phyloP scores from a whole-genome alignment of 2,113 vertebrate species.

The Megaceryle torquata region DNA sequence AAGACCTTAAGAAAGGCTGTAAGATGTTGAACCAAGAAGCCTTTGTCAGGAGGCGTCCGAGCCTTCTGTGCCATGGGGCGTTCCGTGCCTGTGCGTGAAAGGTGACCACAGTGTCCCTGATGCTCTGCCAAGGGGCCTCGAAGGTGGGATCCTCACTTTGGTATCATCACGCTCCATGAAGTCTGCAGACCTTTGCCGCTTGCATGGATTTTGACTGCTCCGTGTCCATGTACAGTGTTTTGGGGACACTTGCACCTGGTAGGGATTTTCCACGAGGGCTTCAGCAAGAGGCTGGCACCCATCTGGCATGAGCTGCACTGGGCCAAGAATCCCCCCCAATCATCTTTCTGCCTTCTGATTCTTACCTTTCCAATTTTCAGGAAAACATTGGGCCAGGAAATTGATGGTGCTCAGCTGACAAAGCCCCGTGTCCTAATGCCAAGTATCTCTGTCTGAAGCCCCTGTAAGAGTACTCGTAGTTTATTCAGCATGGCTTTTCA shows the following conservation, averaged over 20 bases:
- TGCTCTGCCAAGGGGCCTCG: not conserved
- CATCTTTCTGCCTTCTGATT: not conserved
- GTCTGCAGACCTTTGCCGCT: not conserved
- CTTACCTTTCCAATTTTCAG: not conserved
- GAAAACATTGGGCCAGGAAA: not conserved
- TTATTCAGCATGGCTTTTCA: not conserved
- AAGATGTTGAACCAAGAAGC: not conserved
- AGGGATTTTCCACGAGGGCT: not conserved
- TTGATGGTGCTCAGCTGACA: not conserved
- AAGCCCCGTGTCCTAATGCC: not conserved
- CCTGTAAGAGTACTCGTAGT: not conserved
- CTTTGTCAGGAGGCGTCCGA: not conserved
- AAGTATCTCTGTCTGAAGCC: not conserved
- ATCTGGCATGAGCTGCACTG: rapidly evolving
- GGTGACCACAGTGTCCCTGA: rapidly evolving
- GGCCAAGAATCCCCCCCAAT: not conserved
- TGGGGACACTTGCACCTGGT: rapidly evolving
- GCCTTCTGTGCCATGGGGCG: rapidly evolving
- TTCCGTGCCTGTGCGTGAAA: rapidly evolving
- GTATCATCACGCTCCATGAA: not conserved
- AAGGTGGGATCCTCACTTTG: not conserved
- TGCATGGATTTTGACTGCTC: not conserved
- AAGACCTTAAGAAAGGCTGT: not conserved
- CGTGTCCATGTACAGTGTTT: rapidly evolving
- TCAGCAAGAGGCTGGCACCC: not conserved